These are phyloP conservation scores for Drosophila kikkawai DNA, from an alignment of 1,140 invertebrate species.

Conservation along the genomic window DNA sequence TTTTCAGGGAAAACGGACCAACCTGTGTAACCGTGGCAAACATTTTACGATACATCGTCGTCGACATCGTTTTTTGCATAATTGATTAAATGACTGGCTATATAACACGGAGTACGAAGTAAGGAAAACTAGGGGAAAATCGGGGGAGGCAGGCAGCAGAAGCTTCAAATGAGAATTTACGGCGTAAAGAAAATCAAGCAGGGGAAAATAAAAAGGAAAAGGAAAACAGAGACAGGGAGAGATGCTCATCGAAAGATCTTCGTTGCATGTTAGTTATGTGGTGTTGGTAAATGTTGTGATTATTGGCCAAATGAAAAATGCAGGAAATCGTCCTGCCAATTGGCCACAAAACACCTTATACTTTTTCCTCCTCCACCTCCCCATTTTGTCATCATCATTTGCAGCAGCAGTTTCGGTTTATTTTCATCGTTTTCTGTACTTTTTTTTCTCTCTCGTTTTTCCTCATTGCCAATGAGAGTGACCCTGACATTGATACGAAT, in stretches of 20 bases:
- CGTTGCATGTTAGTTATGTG: slow-evolving; percentile 68
- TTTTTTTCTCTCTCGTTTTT: not conserved
- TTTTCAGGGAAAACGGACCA: slow-evolving; percentile 10
- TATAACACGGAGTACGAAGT: slow-evolving; percentile 53
- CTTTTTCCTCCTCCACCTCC: not conserved
- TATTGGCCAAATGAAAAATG: slow-evolving; percentile 75
- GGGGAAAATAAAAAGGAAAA: not conserved
- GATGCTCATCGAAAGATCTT: slow-evolving; percentile 15
- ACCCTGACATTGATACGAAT: slow-evolving; percentile 21
- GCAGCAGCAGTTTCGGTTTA: slow-evolving; percentile 12
- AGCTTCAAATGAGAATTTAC: slow-evolving; percentile 66
- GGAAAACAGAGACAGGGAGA: not conserved
- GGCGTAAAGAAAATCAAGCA: slow-evolving; percentile 51
- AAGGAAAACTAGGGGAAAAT: slow-evolving; percentile 2
- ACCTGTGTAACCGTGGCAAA: slow-evolving; percentile 55
- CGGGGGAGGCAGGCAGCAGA: not conserved
- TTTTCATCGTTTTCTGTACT: not conserved
- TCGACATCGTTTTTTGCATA: slow-evolving; percentile 80
- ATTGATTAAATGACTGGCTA: slow-evolving; percentile 81
- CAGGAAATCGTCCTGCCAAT: slow-evolving; percentile 54
- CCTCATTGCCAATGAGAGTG: slow-evolving; percentile 6
- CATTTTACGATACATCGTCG: slow-evolving; percentile 78
- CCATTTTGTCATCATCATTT: slow-evolving; percentile 16
- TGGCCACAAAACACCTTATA: slow-evolving; percentile 45
- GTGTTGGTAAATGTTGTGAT: slow-evolving; percentile 73